Percentiles rank a stretch among this genome's conserved stretches.
phyloP scores from a whole-genome alignment of 2,113 vertebrate species.

The Halichoerus grypus region DNA sequence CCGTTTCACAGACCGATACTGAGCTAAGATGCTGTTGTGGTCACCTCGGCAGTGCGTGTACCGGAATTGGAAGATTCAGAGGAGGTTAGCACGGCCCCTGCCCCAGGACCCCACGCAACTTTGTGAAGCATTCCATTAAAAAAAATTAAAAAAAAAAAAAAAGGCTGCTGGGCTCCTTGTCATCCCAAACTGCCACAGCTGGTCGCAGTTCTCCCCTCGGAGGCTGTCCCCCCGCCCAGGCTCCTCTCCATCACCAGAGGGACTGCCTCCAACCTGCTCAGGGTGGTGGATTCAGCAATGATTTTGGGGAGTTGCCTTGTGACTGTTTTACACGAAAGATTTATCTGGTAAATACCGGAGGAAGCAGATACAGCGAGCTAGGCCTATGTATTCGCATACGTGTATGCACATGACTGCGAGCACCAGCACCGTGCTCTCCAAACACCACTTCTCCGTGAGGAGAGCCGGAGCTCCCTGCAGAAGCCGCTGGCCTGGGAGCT shows the following conservation, averaged over 20 bases:
- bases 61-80: background rate
- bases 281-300: rapidly evolving
- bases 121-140: background rate
- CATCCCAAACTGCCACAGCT: background rate
- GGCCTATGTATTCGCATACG: rapidly evolving
- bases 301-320: background rate
- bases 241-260: too few relatives aligned
- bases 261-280: background rate
- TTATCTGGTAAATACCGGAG: rapidly evolving
- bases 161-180: background rate
- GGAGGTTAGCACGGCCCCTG: background rate
- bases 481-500: background rate
- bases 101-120: rapidly evolving
- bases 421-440: rapidly evolving
- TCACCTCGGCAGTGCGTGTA: background rate
- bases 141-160: background rate
- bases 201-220: background rate
- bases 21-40: background rate
- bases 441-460: background rate
- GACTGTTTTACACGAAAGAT: background rate
- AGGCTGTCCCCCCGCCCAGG: too few relatives aligned
- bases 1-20: rapidly evolving
- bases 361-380: too few relatives aligned
- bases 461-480: background rate
- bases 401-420: rapidly evolving